Base-by-base conservation (phyloP, 2,113 vertebrate genomes). In the Struthidea cinerea region DNA sequence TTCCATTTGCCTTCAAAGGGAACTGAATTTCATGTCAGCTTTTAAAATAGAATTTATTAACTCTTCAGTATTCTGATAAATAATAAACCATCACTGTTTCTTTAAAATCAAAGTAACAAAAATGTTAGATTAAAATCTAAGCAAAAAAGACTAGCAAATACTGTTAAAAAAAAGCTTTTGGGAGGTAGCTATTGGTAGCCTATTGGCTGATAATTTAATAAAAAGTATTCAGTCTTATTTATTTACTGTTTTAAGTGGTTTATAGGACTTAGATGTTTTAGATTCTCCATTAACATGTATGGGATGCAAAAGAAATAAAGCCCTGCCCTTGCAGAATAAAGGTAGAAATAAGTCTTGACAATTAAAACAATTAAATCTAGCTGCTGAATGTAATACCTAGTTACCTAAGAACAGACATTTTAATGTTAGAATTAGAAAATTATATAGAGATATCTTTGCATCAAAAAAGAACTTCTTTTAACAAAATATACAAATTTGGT, bases 201-300 rank as follows among this genome's bases (percentile, higher is more conserved):
- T 84, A 53, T 76, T 30, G 35, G 50, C 47, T 93, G 92, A 92
- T 89, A 89, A 93, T 84, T 87, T 60, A 28, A 68, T 90, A 41
- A 81, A 94, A 95, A 93, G 1, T 70, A 84, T 81, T 93, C 44
- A 32, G 33, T 60, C 60, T 59, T 88, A 80, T 86, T 96, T 91
- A 44, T 77, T 52, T 80, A 15, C 56, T 61, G 12, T 3, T 96
- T 93, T 35, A 44, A 61, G 42, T 64, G 20, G 3, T 84, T 94
- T 91, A 22, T 46, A 60, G n/a, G 49, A 93, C 41, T 87, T 74
- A 39, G 10, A 81, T 75, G 7, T 68, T 87, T 84, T 71, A 70
- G 24, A 33, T 73, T 92, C 27, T 86, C 44, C 35, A n/a, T 55
- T 67, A 82, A 69, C 12, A 53, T 79, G 27, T 35, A 21, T 17